phyloP scores from a whole-genome alignment of 2,797 vertebrate species.

The Halcyon chelicuti region DNA sequence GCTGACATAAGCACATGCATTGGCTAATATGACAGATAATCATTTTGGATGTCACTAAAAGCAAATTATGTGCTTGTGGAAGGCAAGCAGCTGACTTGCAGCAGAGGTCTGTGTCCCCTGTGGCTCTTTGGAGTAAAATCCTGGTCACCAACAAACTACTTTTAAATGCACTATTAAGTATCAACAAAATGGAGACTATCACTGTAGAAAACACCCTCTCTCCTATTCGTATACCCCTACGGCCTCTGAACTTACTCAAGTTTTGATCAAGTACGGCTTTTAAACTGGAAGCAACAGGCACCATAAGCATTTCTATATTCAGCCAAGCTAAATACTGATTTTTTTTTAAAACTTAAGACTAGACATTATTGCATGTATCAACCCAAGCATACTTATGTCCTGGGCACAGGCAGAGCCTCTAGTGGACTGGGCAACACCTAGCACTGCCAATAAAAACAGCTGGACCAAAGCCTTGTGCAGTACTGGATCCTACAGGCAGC shows the following conservation, averaged over 20 bases:
- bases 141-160: neutral
- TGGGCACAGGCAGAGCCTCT: neutral
- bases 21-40: neutral
- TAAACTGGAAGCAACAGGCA: neutral
- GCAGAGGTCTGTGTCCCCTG: neutral
- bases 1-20: neutral
- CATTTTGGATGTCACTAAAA: neutral
- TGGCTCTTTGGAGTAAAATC: neutral
- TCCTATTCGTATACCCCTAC: neutral
- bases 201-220: neutral
- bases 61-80: neutral
- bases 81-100: neutral
- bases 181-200: neutral
- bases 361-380: rapidly evolving
- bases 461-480: neutral
- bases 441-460: rapidly evolving
- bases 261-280: neutral
- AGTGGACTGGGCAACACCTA: neutral
- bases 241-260: neutral
- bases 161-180: neutral
- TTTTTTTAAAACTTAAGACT: neutral
- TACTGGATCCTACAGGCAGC: rapidly evolving
- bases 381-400: rapidly evolving
- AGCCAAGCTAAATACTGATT: neutral
- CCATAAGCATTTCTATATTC: neutral